Conservation (phyloP, 2,797 vertebrate genomes). For the Staurois parvus region DNA sequence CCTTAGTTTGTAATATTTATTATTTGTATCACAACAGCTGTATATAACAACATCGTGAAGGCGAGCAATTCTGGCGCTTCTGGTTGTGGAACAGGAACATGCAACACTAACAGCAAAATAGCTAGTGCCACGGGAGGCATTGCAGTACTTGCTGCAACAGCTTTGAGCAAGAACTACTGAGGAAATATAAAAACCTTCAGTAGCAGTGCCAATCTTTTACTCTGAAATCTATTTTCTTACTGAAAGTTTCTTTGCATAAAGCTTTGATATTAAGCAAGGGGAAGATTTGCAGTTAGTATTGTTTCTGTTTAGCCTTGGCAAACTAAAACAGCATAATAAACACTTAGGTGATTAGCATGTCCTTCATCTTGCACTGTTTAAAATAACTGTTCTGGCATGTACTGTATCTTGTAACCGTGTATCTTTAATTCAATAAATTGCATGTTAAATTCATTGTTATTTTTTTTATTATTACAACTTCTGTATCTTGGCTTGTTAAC, state of each 20-base stretch:
- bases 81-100: background rate
- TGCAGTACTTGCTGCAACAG: background rate
- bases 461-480: background rate
- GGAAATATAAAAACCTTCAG: background rate
- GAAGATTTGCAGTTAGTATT: background rate
- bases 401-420: background rate
- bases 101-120: background rate
- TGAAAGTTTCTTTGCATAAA: background rate
- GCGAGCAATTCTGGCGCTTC: background rate
- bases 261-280: background rate
- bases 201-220: background rate
- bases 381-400: background rate
- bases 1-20: background rate
- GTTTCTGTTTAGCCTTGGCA: background rate
- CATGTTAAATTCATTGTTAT: background rate
- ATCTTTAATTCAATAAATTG: background rate
- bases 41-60: slow-evolving; percentile 5
- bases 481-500: no score
- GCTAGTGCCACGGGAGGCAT: background rate
- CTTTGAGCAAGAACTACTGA: background rate
- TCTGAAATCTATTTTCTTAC: background rate
- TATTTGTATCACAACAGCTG: background rate
- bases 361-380: no score
- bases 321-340: background rate
- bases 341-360: background rate